Evolutionary conservation across 2,888 invertebrate species (phyloP).

Genomic region (Clunio marinus): DNA sequence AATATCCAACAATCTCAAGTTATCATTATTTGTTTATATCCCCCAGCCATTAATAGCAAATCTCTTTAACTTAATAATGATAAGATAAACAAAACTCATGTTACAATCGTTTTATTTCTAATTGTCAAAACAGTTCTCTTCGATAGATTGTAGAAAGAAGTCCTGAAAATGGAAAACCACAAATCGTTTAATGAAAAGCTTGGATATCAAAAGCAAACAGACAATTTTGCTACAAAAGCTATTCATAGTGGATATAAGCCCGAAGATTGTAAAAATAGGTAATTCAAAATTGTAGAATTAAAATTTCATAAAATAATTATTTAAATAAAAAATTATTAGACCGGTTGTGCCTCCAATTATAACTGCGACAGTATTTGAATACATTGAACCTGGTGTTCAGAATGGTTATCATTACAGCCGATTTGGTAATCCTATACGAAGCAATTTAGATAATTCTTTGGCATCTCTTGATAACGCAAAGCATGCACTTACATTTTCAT

Average conservation of each 20-base stretch:
- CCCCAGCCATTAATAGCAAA: too few species aligned
- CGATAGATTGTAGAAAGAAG: not conserved
- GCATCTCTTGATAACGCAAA: constrained; percentile 88
- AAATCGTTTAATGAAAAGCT: constrained; percentile 20
- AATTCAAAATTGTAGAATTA: not conserved
- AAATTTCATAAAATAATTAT: not conserved
- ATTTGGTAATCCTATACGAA: constrained; percentile 90
- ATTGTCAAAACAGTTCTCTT: too few species aligned
- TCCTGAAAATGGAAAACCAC: not conserved
- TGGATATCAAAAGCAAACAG: constrained; percentile 52
- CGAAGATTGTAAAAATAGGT: constrained; percentile 54
- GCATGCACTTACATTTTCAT: constrained; percentile 76
- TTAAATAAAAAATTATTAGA: too few species aligned
- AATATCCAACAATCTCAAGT: too few species aligned
- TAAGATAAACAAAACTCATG: too few species aligned
- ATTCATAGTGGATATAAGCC: constrained; percentile 92
- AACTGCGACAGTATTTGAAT: constrained; percentile 88
- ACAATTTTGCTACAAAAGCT: constrained; percentile 81
- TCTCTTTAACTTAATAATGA: too few species aligned
- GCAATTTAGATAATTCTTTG: constrained; percentile 80
- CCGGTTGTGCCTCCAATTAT: constrained; percentile 88
- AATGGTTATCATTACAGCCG: constrained; percentile 90
- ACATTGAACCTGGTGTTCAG: constrained; percentile 77
- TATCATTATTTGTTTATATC: too few species aligned
- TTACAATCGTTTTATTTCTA: too few species aligned